phyloP scores from a whole-genome alignment of 2,797 vertebrate species.

The Pampus argenteus region DNA sequence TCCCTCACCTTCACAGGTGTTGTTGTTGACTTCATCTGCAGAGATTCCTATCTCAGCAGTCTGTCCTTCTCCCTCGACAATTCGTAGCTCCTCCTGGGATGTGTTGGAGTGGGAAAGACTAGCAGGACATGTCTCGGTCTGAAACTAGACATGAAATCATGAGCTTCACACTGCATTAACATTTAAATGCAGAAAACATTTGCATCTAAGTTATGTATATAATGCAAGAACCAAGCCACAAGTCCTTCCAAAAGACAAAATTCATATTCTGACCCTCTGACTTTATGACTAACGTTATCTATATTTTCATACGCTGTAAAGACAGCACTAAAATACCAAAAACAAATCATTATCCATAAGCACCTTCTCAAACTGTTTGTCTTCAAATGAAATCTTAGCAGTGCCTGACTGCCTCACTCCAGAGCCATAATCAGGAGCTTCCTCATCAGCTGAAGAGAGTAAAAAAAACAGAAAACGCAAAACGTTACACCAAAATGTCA shows the following conservation, averaged over 20 bases:
- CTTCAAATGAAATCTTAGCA: slow-evolving; percentile 96
- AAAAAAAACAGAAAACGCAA: slow-evolving; percentile 23
- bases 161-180: neutral
- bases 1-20: slow-evolving; percentile 91
- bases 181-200: neutral
- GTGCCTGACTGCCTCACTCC: slow-evolving; percentile 96
- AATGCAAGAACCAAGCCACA: no score
- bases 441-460: slow-evolving; percentile 91
- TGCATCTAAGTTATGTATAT: no score
- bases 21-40: slow-evolving; percentile 98
- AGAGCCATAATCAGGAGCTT: slow-evolving; percentile 97
- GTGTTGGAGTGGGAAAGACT: slow-evolving; percentile 91
- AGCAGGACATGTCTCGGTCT: slow-evolving; percentile 89
- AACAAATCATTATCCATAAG: no score
- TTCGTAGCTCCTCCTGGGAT: slow-evolving; percentile 96
- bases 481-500: neutral
- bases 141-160: slow-evolving; percentile 85
- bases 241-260: neutral
- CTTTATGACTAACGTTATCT: neutral
- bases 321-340: neutral
- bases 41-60: slow-evolving; percentile 87
- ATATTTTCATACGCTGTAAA: neutral
- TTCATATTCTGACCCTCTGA: neutral
- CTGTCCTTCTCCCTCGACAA: slow-evolving; percentile 96
- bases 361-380: slow-evolving; percentile 98